A percentile compares a stretch with the other conserved stretches of the same genome.
Evolutionary conservation across 2,113 vertebrate genomes (phyloP).

Genomic region (Silurus asotus): DNA sequence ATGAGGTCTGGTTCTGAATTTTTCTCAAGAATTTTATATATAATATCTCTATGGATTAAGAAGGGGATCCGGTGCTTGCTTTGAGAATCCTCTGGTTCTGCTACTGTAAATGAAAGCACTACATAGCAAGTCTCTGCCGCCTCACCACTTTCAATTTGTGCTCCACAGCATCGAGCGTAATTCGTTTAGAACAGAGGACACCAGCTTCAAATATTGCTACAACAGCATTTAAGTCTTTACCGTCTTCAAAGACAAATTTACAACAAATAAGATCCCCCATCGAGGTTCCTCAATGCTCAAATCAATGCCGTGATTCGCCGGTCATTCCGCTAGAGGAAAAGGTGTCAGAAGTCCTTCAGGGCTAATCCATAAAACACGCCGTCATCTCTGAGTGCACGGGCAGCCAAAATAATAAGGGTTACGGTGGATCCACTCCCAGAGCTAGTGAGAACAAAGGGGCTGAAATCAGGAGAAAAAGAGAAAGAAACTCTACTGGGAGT

Average conservation of each 20-base stretch:
- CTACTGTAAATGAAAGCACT: background rate
- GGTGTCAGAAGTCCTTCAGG: constrained; percentile 39
- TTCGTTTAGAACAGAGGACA: constrained; percentile 13
- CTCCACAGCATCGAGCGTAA: constrained; percentile 9
- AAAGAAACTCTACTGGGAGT: constrained; percentile 25
- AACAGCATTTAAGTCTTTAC: constrained; percentile 17
- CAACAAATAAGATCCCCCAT: constrained; percentile 29
- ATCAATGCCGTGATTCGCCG: constrained; percentile 24
- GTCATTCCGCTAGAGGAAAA: constrained; percentile 21
- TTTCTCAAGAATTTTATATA: background rate
- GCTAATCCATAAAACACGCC: constrained; percentile 40
- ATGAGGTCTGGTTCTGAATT: background rate
- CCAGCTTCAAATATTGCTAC: background rate
- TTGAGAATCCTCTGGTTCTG: background rate
- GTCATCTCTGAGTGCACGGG: constrained; percentile 4
- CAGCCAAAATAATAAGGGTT: constrained; percentile 31
- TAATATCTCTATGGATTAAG: background rate
- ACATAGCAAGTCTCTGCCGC: background rate
- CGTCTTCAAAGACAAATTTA: constrained; percentile 13
- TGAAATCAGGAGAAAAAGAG: constrained; percentile 49
- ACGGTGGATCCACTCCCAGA: constrained; percentile 26
- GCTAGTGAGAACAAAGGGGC: constrained; percentile 33
- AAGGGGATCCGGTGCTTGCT: background rate
- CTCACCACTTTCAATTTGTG: constrained; percentile 8
- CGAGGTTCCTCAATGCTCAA: constrained; percentile 27